Percentiles rank a stretch among this genome's conserved stretches.
Evolutionary conservation across 2,113 vertebrate species (phyloP).

Genomic region (Apaloderma vittatum): DNA sequence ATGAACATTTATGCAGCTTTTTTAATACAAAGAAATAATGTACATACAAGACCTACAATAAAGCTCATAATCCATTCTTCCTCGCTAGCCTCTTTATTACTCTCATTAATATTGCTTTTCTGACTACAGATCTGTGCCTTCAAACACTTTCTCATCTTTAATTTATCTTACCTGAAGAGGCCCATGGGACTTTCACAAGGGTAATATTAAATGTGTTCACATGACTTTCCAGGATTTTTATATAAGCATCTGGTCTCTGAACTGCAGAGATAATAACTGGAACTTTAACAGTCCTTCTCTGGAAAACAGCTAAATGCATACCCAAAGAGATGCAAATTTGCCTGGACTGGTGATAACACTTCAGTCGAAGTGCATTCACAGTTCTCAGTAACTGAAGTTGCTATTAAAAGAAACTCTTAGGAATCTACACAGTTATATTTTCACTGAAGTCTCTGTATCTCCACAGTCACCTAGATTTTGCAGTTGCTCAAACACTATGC

Average conservation of each 20-base stretch:
- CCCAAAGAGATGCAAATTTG: neutral
- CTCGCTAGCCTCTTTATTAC: conserved; percentile 32
- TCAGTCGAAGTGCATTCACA: neutral
- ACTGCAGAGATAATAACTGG: neutral
- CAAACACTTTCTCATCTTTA: neutral
- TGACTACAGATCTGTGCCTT: neutral
- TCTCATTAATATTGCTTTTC: conserved; percentile 38
- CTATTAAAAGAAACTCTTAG: neutral
- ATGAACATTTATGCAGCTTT: neutral
- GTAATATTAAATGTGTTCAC: neutral
- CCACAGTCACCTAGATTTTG: neutral
- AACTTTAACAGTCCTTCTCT: neutral
- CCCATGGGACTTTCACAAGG: neutral
- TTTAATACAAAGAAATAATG: neutral
- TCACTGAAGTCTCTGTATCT: neutral
- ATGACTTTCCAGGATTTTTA: neutral
- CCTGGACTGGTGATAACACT: neutral
- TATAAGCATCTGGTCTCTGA: neutral
- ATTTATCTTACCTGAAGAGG: conserved; percentile 38
- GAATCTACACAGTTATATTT: neutral
- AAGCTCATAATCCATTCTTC: neutral
- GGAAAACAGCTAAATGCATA: neutral
- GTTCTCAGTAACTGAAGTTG: neutral
- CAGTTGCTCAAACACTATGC: neutral
- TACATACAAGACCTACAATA: conserved; percentile 27